These are phyloP conservation scores for Salvelinus namaycush DNA, from an alignment of 2,113 vertebrate genomes.

Conservation along the genomic window DNA sequence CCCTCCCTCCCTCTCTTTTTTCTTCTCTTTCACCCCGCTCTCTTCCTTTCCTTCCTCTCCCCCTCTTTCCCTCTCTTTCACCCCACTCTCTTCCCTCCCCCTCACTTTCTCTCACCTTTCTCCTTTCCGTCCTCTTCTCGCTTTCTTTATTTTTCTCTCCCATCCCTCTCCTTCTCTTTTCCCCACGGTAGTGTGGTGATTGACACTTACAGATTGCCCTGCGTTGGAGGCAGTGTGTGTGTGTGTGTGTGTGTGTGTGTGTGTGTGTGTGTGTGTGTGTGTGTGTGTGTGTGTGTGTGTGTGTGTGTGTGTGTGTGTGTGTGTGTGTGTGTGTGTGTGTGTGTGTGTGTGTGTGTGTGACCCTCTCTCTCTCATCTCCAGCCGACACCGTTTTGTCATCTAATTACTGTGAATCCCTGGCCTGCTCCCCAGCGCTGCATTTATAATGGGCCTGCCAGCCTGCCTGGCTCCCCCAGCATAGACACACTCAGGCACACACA, in stretches of 20 bases:
- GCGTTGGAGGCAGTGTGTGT: slow-evolving; percentile 80
- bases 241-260: too few relatives aligned
- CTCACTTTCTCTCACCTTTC: slow-evolving; percentile 30
- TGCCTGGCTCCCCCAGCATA: slow-evolving; percentile 12
- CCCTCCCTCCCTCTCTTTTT: background rate
- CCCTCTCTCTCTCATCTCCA: slow-evolving; percentile 97
- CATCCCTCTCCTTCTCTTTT: slow-evolving; percentile 40
- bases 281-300: too few relatives aligned
- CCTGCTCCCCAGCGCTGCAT: slow-evolving; percentile 96
- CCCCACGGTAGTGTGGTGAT: slow-evolving; percentile 90
- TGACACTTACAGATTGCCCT: slow-evolving; percentile 99
- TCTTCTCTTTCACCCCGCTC: too few relatives aligned
- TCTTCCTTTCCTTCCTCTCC: background rate
- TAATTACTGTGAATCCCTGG: slow-evolving; percentile 99
- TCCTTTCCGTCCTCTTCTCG: background rate
- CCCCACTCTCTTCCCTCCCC: slow-evolving; percentile 3
- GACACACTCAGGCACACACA: slow-evolving; percentile 14
- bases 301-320: too few relatives aligned
- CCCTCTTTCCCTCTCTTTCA: slow-evolving; percentile 19
- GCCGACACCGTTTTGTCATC: slow-evolving; percentile 99
- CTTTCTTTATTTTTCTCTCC: background rate
- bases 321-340: too few relatives aligned
- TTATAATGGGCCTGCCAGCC: slow-evolving; percentile 84
- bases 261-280: too few relatives aligned
- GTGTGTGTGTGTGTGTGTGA: slow-evolving; percentile 81